These are phyloP conservation scores for Chironomus riparius DNA, from an alignment of 2,888 invertebrate genomes.

Conservation along the genomic window DNA sequence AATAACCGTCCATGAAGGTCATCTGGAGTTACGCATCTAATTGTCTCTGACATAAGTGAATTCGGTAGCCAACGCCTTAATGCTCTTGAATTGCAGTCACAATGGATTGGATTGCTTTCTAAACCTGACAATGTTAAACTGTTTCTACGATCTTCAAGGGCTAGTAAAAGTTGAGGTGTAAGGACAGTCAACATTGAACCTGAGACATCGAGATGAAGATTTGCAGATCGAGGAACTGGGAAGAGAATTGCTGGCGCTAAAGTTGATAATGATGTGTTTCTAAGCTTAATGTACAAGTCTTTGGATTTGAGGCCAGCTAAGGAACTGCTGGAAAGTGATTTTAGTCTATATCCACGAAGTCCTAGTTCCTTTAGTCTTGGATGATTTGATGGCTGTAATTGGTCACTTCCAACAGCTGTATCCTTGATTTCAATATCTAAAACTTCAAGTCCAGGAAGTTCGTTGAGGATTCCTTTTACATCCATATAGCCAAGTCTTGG, in stretches of 20 bases:
- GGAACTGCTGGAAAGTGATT: constrained; percentile 71
- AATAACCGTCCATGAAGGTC: constrained; percentile 57
- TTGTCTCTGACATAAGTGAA: constrained; percentile 49
- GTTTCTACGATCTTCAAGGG: constrained; percentile 71
- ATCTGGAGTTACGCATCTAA: constrained; percentile 61
- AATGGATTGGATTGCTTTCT: constrained; percentile 69
- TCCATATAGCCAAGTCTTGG: constrained; percentile 77
- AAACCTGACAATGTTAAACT: constrained; percentile 66
- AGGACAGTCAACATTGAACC: constrained; percentile 69
- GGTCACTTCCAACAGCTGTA: constrained; percentile 68
- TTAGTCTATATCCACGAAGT: constrained; percentile 62
- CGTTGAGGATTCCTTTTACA: constrained; percentile 72
- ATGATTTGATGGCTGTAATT: constrained; percentile 67
- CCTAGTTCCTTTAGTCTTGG: constrained; percentile 67
- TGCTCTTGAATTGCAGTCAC: constrained; percentile 75
- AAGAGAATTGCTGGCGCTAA: constrained; percentile 77
- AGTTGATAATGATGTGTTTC: constrained; percentile 68
- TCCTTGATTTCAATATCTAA: constrained; percentile 84
- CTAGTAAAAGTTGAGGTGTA: constrained; percentile 66
- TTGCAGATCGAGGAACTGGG: constrained; percentile 77
- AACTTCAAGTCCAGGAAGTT: constrained; percentile 61
- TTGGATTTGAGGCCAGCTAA: constrained; percentile 71
- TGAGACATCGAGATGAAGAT: constrained; percentile 65
- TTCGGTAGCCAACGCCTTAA: constrained; percentile 68
- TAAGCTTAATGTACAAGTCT: constrained; percentile 60